phyloP scores from a whole-genome alignment of 2,113 vertebrate species.

The Petaurus breviceps region DNA sequence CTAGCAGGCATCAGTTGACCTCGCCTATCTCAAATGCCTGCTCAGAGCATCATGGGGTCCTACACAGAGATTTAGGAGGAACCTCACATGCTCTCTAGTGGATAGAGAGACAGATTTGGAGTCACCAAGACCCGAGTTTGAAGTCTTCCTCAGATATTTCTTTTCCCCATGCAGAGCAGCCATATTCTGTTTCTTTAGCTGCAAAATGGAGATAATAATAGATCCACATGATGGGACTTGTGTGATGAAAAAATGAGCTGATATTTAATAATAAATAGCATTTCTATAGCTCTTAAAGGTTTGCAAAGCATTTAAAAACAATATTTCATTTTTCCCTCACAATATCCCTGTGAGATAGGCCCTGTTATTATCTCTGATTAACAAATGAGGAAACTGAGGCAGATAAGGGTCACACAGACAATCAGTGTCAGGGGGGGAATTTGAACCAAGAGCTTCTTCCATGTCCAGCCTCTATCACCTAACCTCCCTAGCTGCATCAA shows the following conservation, averaged over 20 bases:
- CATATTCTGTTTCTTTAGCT: neutral
- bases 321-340: neutral
- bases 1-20: neutral
- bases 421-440: neutral
- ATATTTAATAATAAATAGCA: no score
- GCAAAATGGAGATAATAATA: neutral
- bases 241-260: no score
- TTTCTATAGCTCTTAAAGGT: neutral
- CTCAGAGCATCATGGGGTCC: neutral
- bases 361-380: neutral
- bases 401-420: no score
- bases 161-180: neutral
- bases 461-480: neutral
- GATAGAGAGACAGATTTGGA: neutral
- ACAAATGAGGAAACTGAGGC: neutral
- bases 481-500: neutral
- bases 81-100: no score
- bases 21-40: neutral
- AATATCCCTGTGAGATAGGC: neutral
- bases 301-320: neutral
- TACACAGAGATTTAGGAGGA: no score
- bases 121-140: neutral
- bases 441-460: neutral
- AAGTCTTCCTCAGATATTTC: neutral
- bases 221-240: no score